Conservation (phyloP, 1,140 invertebrate genomes). For the Lepidurus arcticus region DNA sequence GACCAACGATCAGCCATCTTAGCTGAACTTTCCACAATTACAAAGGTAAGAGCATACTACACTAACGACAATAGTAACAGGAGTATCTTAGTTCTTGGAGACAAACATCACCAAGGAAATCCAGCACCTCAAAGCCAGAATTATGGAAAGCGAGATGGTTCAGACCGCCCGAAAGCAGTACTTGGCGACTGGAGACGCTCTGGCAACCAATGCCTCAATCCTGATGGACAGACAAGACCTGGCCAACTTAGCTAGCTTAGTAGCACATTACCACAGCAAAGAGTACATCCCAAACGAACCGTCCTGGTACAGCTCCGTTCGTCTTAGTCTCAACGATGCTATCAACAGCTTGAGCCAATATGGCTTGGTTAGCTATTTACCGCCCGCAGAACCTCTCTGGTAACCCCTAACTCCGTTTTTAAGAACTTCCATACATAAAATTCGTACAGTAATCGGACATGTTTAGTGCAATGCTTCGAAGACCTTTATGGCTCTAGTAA, state of each 20-base stretch:
- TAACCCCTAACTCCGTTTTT: not conserved
- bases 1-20: not conserved
- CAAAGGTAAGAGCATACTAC: not conserved
- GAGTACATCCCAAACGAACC: not conserved
- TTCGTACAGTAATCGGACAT: not conserved
- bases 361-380: not conserved
- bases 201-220: not conserved
- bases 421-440: not conserved
- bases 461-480: not conserved
- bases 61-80: not conserved
- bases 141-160: not conserved
- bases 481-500: not conserved
- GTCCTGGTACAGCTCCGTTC: not conserved
- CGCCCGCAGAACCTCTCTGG: not conserved
- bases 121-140: not conserved
- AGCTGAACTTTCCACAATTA: not conserved
- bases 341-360: not conserved
- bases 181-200: too few relatives aligned
- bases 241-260: not conserved
- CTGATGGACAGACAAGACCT: not conserved
- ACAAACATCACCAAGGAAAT: not conserved
- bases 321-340: not conserved
- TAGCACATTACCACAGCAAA: not conserved
- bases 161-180: too few relatives aligned
- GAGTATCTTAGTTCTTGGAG: not conserved